phyloP scores from a whole-genome alignment of 2,888 invertebrate species.

The Leucozona laternaria region DNA sequence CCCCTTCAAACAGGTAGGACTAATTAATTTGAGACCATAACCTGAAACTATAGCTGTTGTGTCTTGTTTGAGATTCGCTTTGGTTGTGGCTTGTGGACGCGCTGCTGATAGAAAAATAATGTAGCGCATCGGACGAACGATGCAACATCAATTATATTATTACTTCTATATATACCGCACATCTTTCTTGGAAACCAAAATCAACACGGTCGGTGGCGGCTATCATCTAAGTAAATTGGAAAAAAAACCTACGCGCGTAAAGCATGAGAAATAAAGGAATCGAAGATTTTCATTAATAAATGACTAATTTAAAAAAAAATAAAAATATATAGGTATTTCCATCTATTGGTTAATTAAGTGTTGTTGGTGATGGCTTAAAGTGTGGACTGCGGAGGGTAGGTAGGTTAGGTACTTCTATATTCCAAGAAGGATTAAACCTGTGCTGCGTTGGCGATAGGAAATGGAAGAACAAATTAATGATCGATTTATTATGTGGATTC shows the following conservation, averaged over 20 bases:
- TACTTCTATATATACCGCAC: no score
- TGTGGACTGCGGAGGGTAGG: not conserved
- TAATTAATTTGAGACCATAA: conserved; percentile 52
- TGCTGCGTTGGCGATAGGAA: not conserved
- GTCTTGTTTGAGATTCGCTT: not conserved
- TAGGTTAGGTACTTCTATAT: not conserved
- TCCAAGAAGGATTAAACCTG: not conserved
- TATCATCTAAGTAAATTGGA: conserved; percentile 31
- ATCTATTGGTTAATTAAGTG: conserved; percentile 58
- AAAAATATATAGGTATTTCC: conserved; percentile 11
- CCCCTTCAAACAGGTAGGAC: conserved; percentile 34
- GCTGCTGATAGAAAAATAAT: conserved; percentile 39
- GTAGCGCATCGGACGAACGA: conserved; percentile 47
- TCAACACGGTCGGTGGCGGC: conserved; percentile 2
- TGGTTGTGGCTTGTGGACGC: not conserved
- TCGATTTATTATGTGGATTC: conserved; percentile 3
- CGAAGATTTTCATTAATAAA: conserved; percentile 14
- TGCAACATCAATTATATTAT: conserved; percentile 55
- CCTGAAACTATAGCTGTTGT: not conserved
- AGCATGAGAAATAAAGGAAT: conserved; percentile 16
- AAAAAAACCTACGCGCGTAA: conserved; percentile 25
- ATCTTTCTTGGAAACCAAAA: not conserved
- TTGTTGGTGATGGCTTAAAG: not conserved
- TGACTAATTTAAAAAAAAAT: conserved; percentile 39
- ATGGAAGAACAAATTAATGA: conserved; percentile 30